Conservation (phyloP, 2,113 vertebrate genomes). For the Phrynosoma platyrhinos region DNA sequence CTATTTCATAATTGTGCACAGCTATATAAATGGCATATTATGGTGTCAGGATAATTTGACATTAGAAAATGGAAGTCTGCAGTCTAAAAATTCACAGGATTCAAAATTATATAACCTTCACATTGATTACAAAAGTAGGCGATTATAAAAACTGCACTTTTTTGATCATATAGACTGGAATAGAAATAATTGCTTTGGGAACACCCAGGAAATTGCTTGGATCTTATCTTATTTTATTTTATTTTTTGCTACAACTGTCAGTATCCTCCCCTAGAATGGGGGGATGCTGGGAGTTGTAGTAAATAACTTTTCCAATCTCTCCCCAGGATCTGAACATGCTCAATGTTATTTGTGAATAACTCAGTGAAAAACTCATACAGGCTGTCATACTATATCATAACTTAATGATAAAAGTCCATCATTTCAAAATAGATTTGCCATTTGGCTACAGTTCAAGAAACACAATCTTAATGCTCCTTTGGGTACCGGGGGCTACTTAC, state of each 20-base stretch:
- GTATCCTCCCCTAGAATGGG: too few relatives aligned
- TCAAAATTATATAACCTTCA: neutral
- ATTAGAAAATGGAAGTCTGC: slow-evolving; percentile 31
- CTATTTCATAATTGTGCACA: slow-evolving; percentile 29
- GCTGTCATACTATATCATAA: neutral
- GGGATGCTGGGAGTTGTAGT: too few relatives aligned
- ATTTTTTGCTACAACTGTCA: too few relatives aligned
- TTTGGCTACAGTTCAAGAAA: neutral
- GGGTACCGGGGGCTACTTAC: neutral
- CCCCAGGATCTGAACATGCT: neutral
- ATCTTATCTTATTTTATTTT: too few relatives aligned
- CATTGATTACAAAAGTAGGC: neutral
- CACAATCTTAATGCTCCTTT: neutral
- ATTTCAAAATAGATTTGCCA: neutral
- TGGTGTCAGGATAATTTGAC: slow-evolving; percentile 31
- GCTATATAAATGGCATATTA: slow-evolving; percentile 27
- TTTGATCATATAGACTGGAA: neutral
- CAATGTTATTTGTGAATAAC: too few relatives aligned
- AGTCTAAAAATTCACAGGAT: slow-evolving; percentile 24
- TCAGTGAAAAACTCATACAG: too few relatives aligned
- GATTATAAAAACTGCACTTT: slow-evolving; percentile 21
- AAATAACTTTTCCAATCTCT: too few relatives aligned
- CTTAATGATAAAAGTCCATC: neutral
- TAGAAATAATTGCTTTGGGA: neutral
- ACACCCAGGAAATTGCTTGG: too few relatives aligned